Evolutionary conservation across 2,797 vertebrate genomes (phyloP), one percentile per base, ranked within the genome.

Genomic region (Mormyrops attenuatus): DNA sequence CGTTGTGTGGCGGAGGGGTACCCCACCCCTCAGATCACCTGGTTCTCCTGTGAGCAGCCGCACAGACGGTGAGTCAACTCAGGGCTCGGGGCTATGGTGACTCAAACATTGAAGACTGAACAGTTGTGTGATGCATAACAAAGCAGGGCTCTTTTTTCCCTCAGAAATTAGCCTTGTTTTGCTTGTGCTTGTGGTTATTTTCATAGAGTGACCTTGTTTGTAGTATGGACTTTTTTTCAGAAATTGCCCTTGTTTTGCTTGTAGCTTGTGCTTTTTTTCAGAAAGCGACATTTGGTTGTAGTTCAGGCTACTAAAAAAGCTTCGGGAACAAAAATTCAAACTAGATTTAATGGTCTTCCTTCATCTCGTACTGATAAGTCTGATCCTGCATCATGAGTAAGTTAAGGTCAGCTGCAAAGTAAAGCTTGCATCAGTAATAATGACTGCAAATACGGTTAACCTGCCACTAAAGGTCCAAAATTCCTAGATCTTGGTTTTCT

Each of bases 1-100:
- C 97, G 97, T 91, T 99, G 99, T 0, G 96, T 97, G 63, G 98
- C 98, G 0, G 95, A 96, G 89, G 99, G 98, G 0, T 99, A 97
- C 91, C 98, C 98, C 3, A 96, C 97, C 86, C 99, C 98, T 26
- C 96, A 95, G 92, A 97, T 99, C 92, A 96, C 97, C 49, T 99
- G 98, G 99, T 98, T 96, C 93, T 98, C 98, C 94, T 99, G 97
- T 91, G 96, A 97, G 90, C 97, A 97, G 92, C 92, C 95, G 0
- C 97, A 98, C 63, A 95, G 95, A 92, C 97, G 98, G 99, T 99
- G 93, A 97, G 96, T 91, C 4, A 82, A 17, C 34, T 85, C 9
- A 17, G 44, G 84, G 53, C 82, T 38, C 63, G 53, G 50, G 11
- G 26, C 8, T 66, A 20, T 22, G 85, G 53, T 57, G 50, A 34